Conservation (phyloP, 2,113 vertebrate species). For the Epinephelus fuscoguttatus region DNA sequence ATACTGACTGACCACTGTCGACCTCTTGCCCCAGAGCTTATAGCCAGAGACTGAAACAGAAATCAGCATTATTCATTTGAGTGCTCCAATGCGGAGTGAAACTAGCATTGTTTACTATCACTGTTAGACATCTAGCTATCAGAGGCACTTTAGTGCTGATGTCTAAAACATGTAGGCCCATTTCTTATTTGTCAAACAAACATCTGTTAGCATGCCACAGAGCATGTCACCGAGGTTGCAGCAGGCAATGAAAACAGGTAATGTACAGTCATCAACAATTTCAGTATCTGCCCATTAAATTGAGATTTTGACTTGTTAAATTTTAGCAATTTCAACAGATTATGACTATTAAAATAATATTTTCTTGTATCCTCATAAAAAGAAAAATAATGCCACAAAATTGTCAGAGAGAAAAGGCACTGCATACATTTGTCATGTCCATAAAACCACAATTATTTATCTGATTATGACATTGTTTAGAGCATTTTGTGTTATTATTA, state of each 20-base stretch:
- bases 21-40: not conserved
- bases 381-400: too few species aligned
- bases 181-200: constrained; percentile 6
- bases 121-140: not conserved
- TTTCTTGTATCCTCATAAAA: not conserved
- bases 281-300: not conserved
- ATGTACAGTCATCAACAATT: not conserved
- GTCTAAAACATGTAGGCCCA: not conserved
- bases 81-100: not conserved
- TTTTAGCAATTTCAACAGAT: not conserved
- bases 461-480: not conserved
- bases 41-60: constrained; percentile 49
- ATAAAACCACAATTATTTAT: not conserved
- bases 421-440: too few species aligned
- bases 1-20: not conserved
- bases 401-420: too few species aligned
- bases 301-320: not conserved
- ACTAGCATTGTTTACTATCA: constrained; percentile 41
- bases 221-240: not conserved
- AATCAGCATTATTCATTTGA: constrained; percentile 27
- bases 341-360: not conserved
- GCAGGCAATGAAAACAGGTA: not conserved
- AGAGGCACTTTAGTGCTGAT: not conserved
- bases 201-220: not conserved
- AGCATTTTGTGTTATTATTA: too few species aligned